Percentiles rank a stretch among this genome's conserved stretches.
Evolutionary conservation across 2,113 vertebrate species (phyloP).

Genomic region (Odocoileus hemionus): DNA sequence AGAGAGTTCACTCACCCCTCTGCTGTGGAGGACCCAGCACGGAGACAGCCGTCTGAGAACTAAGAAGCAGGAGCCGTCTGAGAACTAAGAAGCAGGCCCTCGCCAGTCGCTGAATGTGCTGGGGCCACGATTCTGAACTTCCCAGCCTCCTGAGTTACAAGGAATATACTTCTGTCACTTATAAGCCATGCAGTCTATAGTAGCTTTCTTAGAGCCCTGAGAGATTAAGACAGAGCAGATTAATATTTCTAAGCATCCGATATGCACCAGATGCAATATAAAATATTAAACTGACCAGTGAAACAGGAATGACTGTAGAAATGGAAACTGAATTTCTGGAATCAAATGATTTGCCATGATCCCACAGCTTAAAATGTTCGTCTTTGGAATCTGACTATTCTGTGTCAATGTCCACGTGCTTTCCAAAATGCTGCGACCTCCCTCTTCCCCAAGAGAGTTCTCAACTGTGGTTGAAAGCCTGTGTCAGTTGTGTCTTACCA

Average conservation of each 20-base stretch:
- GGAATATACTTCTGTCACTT: not conserved
- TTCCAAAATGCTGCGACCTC: not conserved
- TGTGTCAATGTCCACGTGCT: not conserved
- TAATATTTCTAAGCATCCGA: not conserved
- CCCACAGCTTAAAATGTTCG: not conserved
- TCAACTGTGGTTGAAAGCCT: not conserved
- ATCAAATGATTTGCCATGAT: not conserved
- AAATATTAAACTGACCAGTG: not conserved
- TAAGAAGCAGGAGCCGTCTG: not conserved
- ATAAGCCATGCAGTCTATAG: not conserved
- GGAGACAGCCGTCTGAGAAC: not conserved
- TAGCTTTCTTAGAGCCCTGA: not conserved
- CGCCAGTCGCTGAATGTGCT: not conserved
- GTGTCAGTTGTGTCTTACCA: not conserved
- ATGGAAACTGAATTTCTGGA: not conserved
- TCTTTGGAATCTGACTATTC: not conserved
- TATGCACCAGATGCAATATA: not conserved
- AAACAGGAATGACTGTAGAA: not conserved
- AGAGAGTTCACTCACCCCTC: no score
- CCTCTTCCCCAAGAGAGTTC: not conserved
- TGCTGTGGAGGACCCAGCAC: not conserved
- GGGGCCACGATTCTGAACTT: not conserved
- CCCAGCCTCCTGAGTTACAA: not conserved
- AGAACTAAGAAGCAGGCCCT: not conserved
- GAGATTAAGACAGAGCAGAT: not conserved